Evolutionary conservation across 2,113 vertebrate genomes (phyloP).

Genomic region (Bolborhynchus lineola): DNA sequence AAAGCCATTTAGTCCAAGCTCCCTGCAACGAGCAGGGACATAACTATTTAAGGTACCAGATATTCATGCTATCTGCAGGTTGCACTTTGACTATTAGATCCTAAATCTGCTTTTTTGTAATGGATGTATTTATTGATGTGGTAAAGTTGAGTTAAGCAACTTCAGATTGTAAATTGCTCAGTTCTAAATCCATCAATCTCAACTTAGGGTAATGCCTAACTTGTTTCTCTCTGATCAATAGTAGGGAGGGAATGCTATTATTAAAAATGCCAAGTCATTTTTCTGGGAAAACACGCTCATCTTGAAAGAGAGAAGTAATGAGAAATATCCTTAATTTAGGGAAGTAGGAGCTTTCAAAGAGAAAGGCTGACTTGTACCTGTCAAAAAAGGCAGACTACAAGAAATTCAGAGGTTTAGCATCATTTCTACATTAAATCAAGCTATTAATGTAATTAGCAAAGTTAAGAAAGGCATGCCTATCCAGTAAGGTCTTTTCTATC

Average conservation of each 20-base stretch:
- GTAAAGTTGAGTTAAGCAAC: neutral
- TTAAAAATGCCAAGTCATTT: slow-evolving; percentile 9
- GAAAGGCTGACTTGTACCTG: neutral
- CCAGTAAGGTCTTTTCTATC: neutral
- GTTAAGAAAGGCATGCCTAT: neutral
- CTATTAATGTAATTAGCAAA: neutral
- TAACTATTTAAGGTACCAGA: neutral
- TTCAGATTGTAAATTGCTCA: neutral
- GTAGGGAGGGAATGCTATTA: neutral
- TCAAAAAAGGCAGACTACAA: neutral
- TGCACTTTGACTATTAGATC: neutral
- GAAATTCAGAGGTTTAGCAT: neutral
- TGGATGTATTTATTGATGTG: accelerated
- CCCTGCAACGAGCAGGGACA: neutral
- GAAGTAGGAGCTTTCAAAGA: slow-evolving; percentile 1
- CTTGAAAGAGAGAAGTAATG: slow-evolving; percentile 11
- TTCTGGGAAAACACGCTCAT: neutral
- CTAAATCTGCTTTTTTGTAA: neutral
- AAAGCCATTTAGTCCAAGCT: neutral
- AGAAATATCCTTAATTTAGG: neutral
- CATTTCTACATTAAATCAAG: neutral
- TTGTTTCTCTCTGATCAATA: neutral
- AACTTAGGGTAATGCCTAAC: neutral
- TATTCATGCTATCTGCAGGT: neutral
- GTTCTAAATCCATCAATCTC: neutral